Conservation (phyloP, 2,113 vertebrate genomes). For the Spilogale gracilis region DNA sequence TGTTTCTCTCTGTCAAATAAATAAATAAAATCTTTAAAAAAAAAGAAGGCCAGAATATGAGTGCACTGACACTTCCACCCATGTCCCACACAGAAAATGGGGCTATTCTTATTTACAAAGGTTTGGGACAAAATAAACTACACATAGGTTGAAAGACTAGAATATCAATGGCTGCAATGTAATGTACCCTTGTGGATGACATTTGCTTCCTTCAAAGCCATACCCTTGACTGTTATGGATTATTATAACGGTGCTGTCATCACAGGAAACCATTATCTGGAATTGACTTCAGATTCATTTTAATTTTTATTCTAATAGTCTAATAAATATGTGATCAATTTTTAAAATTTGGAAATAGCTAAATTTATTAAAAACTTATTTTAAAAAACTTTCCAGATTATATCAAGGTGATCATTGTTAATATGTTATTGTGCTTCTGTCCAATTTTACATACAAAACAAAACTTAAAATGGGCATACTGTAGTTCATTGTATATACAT, state of each 20-base stretch:
- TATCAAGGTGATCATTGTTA: background rate
- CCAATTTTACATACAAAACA: background rate
- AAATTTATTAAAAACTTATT: background rate
- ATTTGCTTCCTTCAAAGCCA: background rate
- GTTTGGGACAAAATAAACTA: background rate
- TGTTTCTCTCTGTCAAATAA: too few species aligned
- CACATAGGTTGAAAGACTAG: background rate
- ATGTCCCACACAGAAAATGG: accelerated
- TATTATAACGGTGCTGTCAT: background rate
- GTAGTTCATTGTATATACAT: accelerated
- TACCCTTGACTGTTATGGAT: background rate
- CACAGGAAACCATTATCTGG: background rate
- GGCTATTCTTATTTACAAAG: background rate
- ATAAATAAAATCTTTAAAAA: too few species aligned
- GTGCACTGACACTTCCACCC: background rate
- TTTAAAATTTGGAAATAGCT: background rate
- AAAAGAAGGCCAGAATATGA: too few species aligned
- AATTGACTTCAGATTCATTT: background rate
- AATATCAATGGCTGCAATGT: background rate
- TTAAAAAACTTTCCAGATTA: background rate
- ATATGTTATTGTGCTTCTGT: background rate
- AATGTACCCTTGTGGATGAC: accelerated
- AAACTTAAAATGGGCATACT: background rate
- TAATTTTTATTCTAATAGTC: background rate
- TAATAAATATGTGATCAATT: background rate